Base-by-base conservation (phyloP, 1,140 invertebrate species). In the Pogonomyrmex californicus region DNA sequence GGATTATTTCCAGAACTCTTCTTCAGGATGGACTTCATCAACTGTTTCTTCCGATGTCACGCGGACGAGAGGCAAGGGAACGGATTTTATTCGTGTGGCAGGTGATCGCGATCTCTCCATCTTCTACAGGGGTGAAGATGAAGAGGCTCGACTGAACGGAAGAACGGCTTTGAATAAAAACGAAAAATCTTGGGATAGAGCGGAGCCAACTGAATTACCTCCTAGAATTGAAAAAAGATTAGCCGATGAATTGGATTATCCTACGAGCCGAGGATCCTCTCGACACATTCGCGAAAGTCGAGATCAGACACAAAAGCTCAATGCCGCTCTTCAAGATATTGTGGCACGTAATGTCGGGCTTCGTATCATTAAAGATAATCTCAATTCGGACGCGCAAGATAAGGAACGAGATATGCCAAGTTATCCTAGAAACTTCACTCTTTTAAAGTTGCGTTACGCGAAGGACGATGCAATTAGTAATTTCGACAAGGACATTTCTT, bases 221-320 rank as follows among this genome's bases (percentile, higher is more conserved):
- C 23, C 79, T n/a, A 51, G 23, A 62, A 83, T 83, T 47, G 68
- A 49, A 49, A 83, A 83, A 60, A 49, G 79, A 83, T 83, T 83
- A 83, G 44, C 54, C 54, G 68, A 7, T 30, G 54, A 73, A 62
- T 83, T 73, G 41, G n/a, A 73, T 60, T 73, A 83, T 83, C 33
- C 68, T 44, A 54, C 58, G 54, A 58, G 9, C n/a, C 51, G 30
- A 12, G 17, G 56, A 60, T 83, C 44, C 44, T 23, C 14, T 73
- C 79, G 17, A 38, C 54, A 7, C 17, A 73, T 14, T 47, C 9
- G 51, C 68, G 66, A 47, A 38, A 82, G 17, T 47, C 41, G 12
- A n/a, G 17, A 83, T 36, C 54, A n/a, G 44, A 23, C 33, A 49
- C 68, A 83, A 83, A 73, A 75, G 44, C n/a, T 30, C 30, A 75